A percentile compares a stretch with the other conserved stretches of the same genome.
phyloP scores from a whole-genome alignment of 1,140 invertebrate species.

The Ceratosolen fusciceps region DNA sequence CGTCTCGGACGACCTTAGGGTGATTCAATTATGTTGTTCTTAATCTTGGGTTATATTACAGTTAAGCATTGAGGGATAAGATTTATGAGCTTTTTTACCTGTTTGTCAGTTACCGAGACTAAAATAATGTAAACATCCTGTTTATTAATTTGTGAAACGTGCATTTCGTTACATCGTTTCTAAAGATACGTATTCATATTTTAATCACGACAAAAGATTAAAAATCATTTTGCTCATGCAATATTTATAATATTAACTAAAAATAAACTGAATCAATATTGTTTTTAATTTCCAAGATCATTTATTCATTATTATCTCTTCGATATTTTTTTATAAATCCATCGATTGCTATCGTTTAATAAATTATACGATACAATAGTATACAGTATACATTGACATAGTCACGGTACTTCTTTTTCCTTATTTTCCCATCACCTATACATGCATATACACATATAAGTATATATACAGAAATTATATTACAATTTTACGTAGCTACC shows the following conservation, averaged over 20 bases:
- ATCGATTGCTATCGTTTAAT: too few species aligned
- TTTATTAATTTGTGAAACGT: slow-evolving; percentile 25
- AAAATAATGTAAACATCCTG: slow-evolving; percentile 1
- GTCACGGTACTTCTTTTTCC: too few species aligned
- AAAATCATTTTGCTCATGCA: not conserved
- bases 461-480: too few species aligned
- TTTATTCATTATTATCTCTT: not conserved
- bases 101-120: not conserved
- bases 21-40: slow-evolving; percentile 44
- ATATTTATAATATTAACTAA: not conserved
- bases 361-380: too few species aligned
- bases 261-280: not conserved
- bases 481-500: too few species aligned
- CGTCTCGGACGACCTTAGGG: slow-evolving; percentile 7
- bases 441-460: too few species aligned
- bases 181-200: slow-evolving; percentile 8
- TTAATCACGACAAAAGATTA: not conserved
- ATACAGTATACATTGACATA: too few species aligned
- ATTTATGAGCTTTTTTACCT: slow-evolving; percentile 41
- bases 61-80: slow-evolving; percentile 38
- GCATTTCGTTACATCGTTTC: not conserved
- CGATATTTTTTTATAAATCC: not conserved
- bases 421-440: too few species aligned
- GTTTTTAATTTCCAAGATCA: not conserved
- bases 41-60: slow-evolving; percentile 44